Conservation (phyloP, 2,888 invertebrate species). For the Junonia oenone region DNA sequence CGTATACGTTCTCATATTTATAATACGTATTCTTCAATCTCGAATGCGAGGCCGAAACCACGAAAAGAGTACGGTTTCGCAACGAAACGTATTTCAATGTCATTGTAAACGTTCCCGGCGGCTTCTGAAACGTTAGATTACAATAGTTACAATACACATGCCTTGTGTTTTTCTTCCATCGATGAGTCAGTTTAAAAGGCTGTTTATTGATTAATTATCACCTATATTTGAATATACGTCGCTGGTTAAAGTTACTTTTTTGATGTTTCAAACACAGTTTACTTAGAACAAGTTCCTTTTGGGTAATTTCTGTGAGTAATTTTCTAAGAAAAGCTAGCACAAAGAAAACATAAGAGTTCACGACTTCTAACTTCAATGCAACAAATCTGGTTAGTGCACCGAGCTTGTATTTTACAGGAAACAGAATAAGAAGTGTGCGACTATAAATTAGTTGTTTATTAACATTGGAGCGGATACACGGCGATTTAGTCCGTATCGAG, state of each 20-base stretch:
- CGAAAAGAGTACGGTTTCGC: slow-evolving; percentile 76
- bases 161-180: not conserved
- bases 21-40: slow-evolving; percentile 77
- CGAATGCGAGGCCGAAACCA: slow-evolving; percentile 61
- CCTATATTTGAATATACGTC: too few species aligned
- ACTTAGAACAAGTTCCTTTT: not conserved
- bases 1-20: slow-evolving; percentile 76
- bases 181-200: not conserved
- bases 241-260: too few species aligned
- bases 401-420: slow-evolving; percentile 30
- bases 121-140: not conserved
- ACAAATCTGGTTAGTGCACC: slow-evolving; percentile 15
- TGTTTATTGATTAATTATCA: not conserved
- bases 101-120: slow-evolving; percentile 54
- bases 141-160: not conserved
- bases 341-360: slow-evolving; percentile 6
- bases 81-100: slow-evolving; percentile 70
- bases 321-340: slow-evolving; percentile 13
- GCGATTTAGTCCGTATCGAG: slow-evolving; percentile 15
- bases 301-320: slow-evolving; percentile 9
- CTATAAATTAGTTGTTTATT: slow-evolving; percentile 27
- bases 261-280: too few species aligned
- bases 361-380: slow-evolving; percentile 13
- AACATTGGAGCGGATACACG: not conserved
- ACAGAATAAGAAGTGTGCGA: slow-evolving; percentile 27